Base-by-base conservation (phyloP, 2,113 vertebrate genomes). In the Odocoileus virginianus region DNA sequence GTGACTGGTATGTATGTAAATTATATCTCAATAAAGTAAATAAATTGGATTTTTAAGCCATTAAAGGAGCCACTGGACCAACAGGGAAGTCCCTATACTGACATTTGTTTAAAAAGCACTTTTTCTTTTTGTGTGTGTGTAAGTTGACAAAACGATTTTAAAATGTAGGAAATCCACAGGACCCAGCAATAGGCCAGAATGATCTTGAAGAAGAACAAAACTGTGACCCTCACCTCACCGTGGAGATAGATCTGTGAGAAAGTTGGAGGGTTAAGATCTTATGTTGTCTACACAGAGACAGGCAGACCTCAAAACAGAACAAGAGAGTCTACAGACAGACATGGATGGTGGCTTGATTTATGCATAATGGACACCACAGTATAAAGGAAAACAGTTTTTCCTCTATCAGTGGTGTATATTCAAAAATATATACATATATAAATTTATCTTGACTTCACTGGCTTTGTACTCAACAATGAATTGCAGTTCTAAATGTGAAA, bases 211-310 rank as follows among this genome's bases (percentile, higher is more conserved):
- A 58, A 54, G 54, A 58, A 47, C 23, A 50, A 57, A 40, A 7
- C 25, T 3, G 16, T 15, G 45, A 3, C 7, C 40, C 10, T 57
- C 5, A 4, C 0, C 1, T 33, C 12, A 3, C 6, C 0, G 12
- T 12, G 25, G 36, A n/a, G 25, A 47, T 3, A 58, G 50, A 21
- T 47, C 50, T 2, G 4, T 15, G 45, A 28, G 28, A 47, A 17
- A 57, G n/a, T 2, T 7, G 5, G 27, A 40, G 54, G 30, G 47
- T 0, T 3, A 1, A 61, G 36, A 17, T 25, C 0, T 0, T 7
- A 14, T 0, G 21, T 7, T 11, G 6, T 43, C 27, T 7, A 3
- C 33, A 16, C 14, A 43, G 4, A 21, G 27, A 9, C 1, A 7
- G n/a, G 83, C 28, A 88, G 74, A 19, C 12, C 2, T 6, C 0